Base-by-base conservation (phyloP, 2,797 vertebrate species). In the Furcifer pardalis region DNA sequence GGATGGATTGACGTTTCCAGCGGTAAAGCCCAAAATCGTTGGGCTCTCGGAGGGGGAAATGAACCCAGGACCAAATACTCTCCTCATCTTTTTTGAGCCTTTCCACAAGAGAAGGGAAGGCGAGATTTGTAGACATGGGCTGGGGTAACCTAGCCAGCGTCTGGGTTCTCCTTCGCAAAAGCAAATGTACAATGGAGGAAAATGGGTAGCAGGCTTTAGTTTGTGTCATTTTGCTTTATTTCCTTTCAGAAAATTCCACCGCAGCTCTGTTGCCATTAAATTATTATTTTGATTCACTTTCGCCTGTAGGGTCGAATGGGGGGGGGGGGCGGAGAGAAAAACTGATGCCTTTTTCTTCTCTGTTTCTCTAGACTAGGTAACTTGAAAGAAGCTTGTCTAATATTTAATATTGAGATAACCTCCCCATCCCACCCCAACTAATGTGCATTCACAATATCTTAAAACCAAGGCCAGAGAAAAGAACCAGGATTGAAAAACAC, bases 401-500 rank as follows among this genome's bases (percentile, higher is more conserved):
- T 91, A 95, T 93, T 94, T 93, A 94, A 94, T 90, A 94, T 88
- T 32, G 91, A 91, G 87, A 88, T 88, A 89, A 84, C 78, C 92
- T 84, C 87, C 27, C 13, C 12, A 9, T 9, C 4, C 9, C 3
- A 0, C 84, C 90, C 91, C 90, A 92, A 87, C 91, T 94, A 91
- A 89, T 92, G 95, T 96, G 94, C 96, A 96, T 93, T 94, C 94
- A 96, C 94, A 94, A 95, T 93, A 94, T 86, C 21, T 91, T 87
- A 89, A 80, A 82, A 94, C 94, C 92, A 79, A 82, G 23, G 32
- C 69, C 74, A 81, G 79, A 37, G 49, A 63, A 84, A 77, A 83
- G 89, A 91, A 95, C 92, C 84, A 88, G 86, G 90, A 92, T 91
- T 93, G 86, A 75, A 89, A 94, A 92, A 94, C 91, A 94, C 93